Percentiles rank a stretch among this genome's conserved stretches.
Evolutionary conservation across 1,140 invertebrate genomes (phyloP).

Genomic region (Tetragonula clypearis): DNA sequence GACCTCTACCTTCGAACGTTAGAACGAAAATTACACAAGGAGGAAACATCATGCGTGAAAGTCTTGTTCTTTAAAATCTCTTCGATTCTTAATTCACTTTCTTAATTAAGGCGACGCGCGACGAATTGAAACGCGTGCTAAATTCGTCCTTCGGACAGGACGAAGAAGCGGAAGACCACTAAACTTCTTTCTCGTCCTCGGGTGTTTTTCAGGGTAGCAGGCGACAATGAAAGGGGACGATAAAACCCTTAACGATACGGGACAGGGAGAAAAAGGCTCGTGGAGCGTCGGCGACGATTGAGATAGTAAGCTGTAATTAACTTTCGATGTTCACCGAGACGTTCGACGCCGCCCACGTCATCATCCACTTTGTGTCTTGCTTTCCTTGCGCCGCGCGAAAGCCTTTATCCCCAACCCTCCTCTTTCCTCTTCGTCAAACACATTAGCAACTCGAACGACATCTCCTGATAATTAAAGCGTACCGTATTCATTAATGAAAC

Average conservation of each 20-base stretch:
- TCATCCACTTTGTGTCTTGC: constrained; percentile 29
- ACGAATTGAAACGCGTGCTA: constrained; percentile 8
- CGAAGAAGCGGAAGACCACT: background rate
- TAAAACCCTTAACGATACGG: constrained; percentile 57
- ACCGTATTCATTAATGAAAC: background rate
- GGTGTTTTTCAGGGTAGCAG: background rate
- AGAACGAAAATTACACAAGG: too few species aligned
- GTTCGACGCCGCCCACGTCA: constrained; percentile 36
- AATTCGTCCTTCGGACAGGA: constrained; percentile 18
- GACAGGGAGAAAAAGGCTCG: constrained; percentile 24
- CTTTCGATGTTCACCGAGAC: constrained; percentile 39
- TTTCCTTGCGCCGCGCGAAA: background rate
- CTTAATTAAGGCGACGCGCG: background rate
- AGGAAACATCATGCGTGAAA: too few species aligned
- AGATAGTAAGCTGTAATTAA: constrained; percentile 49
- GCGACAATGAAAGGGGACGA: constrained; percentile 40
- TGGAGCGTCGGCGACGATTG: constrained; percentile 17
- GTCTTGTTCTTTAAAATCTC: background rate
- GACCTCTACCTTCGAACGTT: too few species aligned
- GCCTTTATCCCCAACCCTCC: background rate
- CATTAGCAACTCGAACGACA: background rate
- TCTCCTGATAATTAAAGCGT: background rate
- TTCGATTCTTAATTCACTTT: background rate
- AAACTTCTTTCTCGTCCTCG: background rate
- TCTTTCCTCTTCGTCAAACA: background rate